phyloP scores from a whole-genome alignment of 2,888 invertebrate genomes.

The Protophormia terraenovae region DNA sequence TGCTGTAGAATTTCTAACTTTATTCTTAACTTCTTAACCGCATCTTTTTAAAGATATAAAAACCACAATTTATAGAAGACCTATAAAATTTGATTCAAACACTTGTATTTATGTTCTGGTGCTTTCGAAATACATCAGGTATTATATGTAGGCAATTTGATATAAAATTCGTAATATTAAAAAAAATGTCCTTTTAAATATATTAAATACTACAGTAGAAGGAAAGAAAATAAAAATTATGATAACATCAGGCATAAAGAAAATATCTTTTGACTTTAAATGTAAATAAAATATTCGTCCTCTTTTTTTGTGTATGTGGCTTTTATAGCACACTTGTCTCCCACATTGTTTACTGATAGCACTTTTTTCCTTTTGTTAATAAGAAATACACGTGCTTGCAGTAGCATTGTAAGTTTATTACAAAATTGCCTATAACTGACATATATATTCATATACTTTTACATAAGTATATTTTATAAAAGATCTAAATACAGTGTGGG shows the following conservation, averaged over 20 bases:
- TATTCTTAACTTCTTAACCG: neutral
- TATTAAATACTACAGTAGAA: neutral
- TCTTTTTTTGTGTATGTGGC: neutral
- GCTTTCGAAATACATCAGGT: neutral
- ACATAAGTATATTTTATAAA: neutral
- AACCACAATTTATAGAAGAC: neutral
- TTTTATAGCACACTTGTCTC: conserved; percentile 16
- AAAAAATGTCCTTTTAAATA: neutral
- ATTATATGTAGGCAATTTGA: neutral
- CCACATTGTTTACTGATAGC: conserved; percentile 11
- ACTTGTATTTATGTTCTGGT: neutral
- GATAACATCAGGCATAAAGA: neutral
- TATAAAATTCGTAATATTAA: neutral
- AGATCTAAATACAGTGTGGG: neutral
- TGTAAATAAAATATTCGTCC: neutral
- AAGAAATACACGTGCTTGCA: conserved; percentile 53
- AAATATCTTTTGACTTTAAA: conserved; percentile 4
- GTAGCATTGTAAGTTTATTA: conserved; percentile 67
- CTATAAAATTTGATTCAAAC: neutral
- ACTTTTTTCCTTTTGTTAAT: conserved; percentile 19
- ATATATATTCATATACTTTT: conserved; percentile 67
- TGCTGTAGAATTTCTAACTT: neutral
- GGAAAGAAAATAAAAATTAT: neutral
- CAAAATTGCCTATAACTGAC: conserved; percentile 72
- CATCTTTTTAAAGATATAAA: too few species aligned